Conservation (phyloP, 1,140 invertebrate genomes). For the Harpegnathos saltator region DNA sequence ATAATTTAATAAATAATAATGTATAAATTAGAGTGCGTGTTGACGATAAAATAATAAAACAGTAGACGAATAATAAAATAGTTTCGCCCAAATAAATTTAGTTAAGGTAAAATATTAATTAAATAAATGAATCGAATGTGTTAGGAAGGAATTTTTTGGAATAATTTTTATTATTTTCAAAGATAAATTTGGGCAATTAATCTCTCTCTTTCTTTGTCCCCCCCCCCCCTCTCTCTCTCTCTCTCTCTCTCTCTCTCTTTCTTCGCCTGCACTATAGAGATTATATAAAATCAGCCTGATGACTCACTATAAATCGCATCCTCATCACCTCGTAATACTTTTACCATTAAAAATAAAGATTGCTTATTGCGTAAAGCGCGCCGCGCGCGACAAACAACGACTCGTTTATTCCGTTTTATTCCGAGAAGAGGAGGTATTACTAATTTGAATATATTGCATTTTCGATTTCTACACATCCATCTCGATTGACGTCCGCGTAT, state of each 20-base stretch:
- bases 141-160: too few species aligned
- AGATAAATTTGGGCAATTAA: background rate
- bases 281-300: conserved; percentile 9
- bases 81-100: too few species aligned
- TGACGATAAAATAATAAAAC: too few species aligned
- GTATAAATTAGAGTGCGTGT: too few species aligned
- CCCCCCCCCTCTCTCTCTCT: background rate
- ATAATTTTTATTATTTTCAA: too few species aligned
- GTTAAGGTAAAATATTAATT: too few species aligned
- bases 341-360: conserved; percentile 60
- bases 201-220: too few species aligned
- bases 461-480: conserved; percentile 43
- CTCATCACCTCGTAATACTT: conserved; percentile 16
- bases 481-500: conserved; percentile 38
- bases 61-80: too few species aligned
- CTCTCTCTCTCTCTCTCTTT: background rate
- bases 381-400: background rate
- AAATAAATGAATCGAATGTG: too few species aligned
- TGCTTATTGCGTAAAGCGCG: conserved; percentile 40
- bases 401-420: conserved; percentile 12
- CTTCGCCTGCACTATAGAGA: background rate
- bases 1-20: too few species aligned
- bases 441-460: conserved; percentile 29
- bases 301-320: conserved; percentile 15
- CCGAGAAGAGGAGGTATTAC: conserved; percentile 16